These are phyloP conservation scores for Sycophaga agraensis DNA, from an alignment of 1,140 invertebrate genomes.

Conservation along the genomic window DNA sequence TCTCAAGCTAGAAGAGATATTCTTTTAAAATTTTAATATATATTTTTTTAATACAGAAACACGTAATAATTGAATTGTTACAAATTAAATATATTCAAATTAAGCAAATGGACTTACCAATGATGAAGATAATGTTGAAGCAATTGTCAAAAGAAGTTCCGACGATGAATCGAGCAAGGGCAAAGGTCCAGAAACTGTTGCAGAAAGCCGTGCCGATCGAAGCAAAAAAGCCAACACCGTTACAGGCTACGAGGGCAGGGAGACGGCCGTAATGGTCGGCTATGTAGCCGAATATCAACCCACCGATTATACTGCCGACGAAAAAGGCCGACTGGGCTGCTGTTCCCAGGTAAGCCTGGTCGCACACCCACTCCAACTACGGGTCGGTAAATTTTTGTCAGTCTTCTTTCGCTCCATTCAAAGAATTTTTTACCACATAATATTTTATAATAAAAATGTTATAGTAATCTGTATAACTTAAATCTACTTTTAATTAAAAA, in stretches of 20 bases:
- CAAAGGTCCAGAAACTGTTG: slow-evolving; percentile 73
- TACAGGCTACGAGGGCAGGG: slow-evolving; percentile 65
- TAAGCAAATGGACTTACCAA: slow-evolving; percentile 61
- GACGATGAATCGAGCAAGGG: slow-evolving; percentile 75
- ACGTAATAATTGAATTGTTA: background rate
- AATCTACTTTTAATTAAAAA: too few species aligned
- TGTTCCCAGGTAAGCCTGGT: slow-evolving; percentile 70
- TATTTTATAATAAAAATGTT: too few species aligned
- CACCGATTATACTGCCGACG: slow-evolving; percentile 57
- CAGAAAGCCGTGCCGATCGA: slow-evolving; percentile 77
- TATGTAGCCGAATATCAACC: slow-evolving; percentile 58
- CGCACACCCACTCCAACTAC: slow-evolving; percentile 85
- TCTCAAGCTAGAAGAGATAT: too few species aligned
- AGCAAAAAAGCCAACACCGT: slow-evolving; percentile 75
- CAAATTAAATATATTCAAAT: too few species aligned
- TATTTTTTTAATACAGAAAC: background rate
- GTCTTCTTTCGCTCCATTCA: too few species aligned
- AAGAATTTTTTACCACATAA: too few species aligned
- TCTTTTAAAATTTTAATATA: too few species aligned
- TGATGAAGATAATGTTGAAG: slow-evolving; percentile 89
- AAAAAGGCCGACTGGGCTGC: slow-evolving; percentile 73
- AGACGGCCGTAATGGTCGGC: slow-evolving; percentile 60
- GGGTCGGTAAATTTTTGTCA: too few species aligned
- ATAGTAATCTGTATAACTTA: too few species aligned
- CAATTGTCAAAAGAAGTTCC: slow-evolving; percentile 87